Conservation (phyloP, 2,888 invertebrate species). For the Aporophyla nigra region DNA sequence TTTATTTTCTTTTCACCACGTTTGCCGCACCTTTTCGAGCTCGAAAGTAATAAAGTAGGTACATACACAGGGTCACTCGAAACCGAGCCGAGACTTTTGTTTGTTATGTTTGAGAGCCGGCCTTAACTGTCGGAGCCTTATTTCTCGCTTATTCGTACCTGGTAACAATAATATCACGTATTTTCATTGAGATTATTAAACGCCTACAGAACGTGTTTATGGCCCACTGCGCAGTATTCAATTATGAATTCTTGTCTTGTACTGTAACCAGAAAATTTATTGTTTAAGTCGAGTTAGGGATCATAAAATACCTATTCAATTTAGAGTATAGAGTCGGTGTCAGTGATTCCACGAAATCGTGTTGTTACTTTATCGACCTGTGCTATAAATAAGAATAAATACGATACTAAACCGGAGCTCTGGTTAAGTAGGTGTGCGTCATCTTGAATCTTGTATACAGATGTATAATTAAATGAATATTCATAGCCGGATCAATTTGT, state of each 20-base stretch:
- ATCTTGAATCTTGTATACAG: conserved; percentile 78
- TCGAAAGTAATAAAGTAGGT: conserved; percentile 69
- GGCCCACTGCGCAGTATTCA: conserved; percentile 48
- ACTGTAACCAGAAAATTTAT: conserved; percentile 51
- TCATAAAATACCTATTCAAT: conserved; percentile 65
- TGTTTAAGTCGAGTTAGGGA: conserved; percentile 49
- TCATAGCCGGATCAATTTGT: conserved; percentile 85
- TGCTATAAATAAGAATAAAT: conserved; percentile 77
- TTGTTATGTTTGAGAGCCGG: conserved; percentile 65
- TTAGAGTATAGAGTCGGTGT: conserved; percentile 51
- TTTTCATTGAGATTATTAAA: conserved; percentile 62
- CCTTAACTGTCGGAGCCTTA: conserved; percentile 54
- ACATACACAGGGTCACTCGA: conserved; percentile 66
- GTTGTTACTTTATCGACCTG: conserved; percentile 72
- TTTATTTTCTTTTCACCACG: conserved; percentile 77
- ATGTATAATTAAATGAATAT: conserved; percentile 85
- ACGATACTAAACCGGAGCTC: conserved; percentile 73
- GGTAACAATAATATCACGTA: conserved; percentile 61
- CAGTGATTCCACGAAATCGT: conserved; percentile 71
- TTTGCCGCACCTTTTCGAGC: conserved; percentile 70
- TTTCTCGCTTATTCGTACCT: conserved; percentile 57
- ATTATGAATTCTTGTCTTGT: conserved; percentile 61
- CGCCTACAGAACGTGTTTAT: conserved; percentile 62
- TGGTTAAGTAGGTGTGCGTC: conserved; percentile 80
- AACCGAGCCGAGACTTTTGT: conserved; percentile 67